These are phyloP conservation scores for Popillia japonica DNA, from an alignment of 1,140 invertebrate genomes.

Conservation along the genomic window DNA sequence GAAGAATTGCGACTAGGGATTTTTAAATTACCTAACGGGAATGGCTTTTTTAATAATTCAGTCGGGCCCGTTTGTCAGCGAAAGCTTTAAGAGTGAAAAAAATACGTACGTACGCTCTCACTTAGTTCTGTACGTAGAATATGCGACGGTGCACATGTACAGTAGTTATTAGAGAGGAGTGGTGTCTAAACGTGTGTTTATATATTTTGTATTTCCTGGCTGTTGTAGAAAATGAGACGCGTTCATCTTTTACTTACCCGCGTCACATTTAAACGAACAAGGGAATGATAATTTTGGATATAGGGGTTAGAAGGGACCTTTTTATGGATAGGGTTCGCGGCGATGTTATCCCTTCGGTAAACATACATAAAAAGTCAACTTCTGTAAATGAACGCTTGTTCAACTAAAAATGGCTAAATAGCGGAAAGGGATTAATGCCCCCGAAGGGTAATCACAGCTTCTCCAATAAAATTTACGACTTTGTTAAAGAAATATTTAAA, in stretches of 20 bases:
- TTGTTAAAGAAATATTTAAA: too few relatives aligned
- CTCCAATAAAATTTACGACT: not conserved
- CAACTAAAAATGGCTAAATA: not conserved
- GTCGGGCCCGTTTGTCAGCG: not conserved
- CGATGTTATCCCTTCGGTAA: not conserved
- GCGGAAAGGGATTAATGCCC: not conserved
- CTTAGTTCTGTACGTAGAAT: not conserved
- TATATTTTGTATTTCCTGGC: not conserved
- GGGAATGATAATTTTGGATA: not conserved
- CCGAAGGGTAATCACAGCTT: not conserved
- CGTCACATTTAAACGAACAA: not conserved
- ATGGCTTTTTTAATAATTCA: constrained; percentile 19
- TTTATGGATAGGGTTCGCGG: not conserved
- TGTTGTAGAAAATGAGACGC: not conserved
- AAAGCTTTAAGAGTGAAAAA: not conserved
- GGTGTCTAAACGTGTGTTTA: not conserved
- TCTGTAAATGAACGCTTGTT: constrained; percentile 1
- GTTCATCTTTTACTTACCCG: not conserved
- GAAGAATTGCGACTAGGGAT: not conserved
- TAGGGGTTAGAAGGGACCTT: not conserved
- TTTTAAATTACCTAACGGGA: constrained; percentile 12
- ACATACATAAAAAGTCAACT: constrained; percentile 3
- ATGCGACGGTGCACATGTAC: not conserved
- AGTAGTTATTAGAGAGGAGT: not conserved
- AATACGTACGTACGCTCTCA: too few relatives aligned